Conservation (phyloP, 1,140 invertebrate species). For the Eriosoma lanigerum region DNA sequence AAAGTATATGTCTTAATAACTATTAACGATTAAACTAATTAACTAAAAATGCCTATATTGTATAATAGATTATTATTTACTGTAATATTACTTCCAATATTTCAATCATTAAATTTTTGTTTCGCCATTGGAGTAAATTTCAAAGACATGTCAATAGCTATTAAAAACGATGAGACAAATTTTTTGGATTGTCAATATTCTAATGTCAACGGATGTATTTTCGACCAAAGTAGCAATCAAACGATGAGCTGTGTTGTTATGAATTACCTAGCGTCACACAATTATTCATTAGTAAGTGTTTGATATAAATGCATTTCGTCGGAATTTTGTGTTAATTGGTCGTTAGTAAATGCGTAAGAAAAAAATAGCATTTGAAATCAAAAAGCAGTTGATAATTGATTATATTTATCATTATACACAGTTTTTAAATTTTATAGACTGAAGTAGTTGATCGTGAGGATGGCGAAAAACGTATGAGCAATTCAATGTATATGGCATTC, state of each 20-base stretch:
- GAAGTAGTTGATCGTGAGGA: neutral
- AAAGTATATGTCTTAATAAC: no score
- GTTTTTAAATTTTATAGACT: neutral
- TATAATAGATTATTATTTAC: constrained; percentile 16
- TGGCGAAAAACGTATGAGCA: neutral
- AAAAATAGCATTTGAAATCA: no score
- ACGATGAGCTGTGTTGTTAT: constrained; percentile 23
- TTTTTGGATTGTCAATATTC: constrained; percentile 17
- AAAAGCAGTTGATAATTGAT: no score
- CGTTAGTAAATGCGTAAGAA: no score
- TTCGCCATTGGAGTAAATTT: neutral
- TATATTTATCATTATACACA: no score
- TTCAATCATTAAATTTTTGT: constrained; percentile 32
- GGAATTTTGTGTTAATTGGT: no score
- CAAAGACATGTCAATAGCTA: constrained; percentile 15
- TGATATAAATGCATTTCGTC: neutral
- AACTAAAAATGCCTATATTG: neutral
- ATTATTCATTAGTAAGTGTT: constrained; percentile 25
- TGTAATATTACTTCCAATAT: neutral
- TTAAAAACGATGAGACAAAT: constrained; percentile 34
- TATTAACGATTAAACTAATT: neutral
- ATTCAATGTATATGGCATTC: constrained; percentile 4
- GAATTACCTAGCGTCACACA: neutral
- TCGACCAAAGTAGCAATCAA: neutral
- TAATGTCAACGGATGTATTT: neutral